Conservation (phyloP, 2,888 invertebrate genomes). For the Brenthis ino region DNA sequence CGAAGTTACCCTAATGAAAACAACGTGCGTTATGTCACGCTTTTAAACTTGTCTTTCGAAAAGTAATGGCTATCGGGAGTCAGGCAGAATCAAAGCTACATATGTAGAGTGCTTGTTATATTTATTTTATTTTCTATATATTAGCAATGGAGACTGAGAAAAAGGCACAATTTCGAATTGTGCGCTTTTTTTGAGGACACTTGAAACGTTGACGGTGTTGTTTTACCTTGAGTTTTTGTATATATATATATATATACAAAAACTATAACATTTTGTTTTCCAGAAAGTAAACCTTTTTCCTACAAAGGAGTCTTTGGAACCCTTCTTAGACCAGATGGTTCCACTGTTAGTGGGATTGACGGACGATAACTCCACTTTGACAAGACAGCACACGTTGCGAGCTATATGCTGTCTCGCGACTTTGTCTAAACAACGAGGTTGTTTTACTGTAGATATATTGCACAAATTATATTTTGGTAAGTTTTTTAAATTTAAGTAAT, state of each 20-base stretch:
- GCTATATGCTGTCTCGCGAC: slow-evolving; percentile 76
- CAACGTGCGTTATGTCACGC: background rate
- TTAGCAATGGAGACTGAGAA: too few relatives aligned
- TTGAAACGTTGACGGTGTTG: too few relatives aligned
- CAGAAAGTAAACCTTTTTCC: slow-evolving; percentile 76
- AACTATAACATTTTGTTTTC: slow-evolving; percentile 20
- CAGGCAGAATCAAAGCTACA: too few relatives aligned
- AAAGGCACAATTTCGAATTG: too few relatives aligned
- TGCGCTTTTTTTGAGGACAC: too few relatives aligned
- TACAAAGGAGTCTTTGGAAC: slow-evolving; percentile 66
- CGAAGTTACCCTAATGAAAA: background rate
- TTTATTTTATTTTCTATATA: too few relatives aligned
- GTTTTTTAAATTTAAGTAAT: slow-evolving; percentile 20
- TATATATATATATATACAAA: too few relatives aligned
- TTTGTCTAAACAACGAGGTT: slow-evolving; percentile 57
- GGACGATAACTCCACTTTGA: slow-evolving; percentile 85
- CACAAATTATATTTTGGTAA: slow-evolving; percentile 85
- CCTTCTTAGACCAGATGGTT: slow-evolving; percentile 75
- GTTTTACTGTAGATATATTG: slow-evolving; percentile 76
- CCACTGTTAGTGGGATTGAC: slow-evolving; percentile 83
- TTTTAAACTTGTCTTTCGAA: too few relatives aligned
- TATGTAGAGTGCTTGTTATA: too few relatives aligned
- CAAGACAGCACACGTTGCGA: slow-evolving; percentile 83
- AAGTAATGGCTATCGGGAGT: too few relatives aligned
- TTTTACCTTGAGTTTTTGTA: too few relatives aligned